phyloP scores from a whole-genome alignment of 2,888 invertebrate species.

The Seira sanloemensis region DNA sequence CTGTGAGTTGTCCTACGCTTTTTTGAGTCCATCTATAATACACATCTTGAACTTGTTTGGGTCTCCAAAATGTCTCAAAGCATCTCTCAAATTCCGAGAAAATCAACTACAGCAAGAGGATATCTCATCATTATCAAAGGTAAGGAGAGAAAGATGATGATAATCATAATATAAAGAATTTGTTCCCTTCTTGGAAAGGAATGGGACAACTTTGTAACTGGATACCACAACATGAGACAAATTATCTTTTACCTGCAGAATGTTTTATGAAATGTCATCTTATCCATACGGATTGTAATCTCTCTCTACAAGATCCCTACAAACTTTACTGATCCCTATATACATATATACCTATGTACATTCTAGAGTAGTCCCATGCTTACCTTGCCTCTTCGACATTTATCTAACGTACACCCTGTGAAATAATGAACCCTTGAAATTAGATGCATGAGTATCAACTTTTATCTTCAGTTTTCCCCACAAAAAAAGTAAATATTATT shows the following conservation, averaged over 20 bases:
- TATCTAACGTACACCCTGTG: not conserved
- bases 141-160: slow-evolving; percentile 44
- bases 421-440: not conserved
- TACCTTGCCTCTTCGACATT: not conserved
- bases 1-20: not conserved
- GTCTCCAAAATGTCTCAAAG: slow-evolving; percentile 60
- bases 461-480: not conserved
- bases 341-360: not conserved
- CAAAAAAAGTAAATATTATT: not conserved
- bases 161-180: slow-evolving; percentile 60
- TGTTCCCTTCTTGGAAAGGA: slow-evolving; percentile 41
- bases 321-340: not conserved
- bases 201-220: slow-evolving; percentile 61
- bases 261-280: slow-evolving; percentile 50
- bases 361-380: not conserved
- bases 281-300: slow-evolving; percentile 44
- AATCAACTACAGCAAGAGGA: slow-evolving; percentile 29
- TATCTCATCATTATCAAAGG: slow-evolving; percentile 39
- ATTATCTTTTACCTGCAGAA: slow-evolving; percentile 57
- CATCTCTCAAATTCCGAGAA: slow-evolving; percentile 23
- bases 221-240: slow-evolving; percentile 62
- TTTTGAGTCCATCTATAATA: not conserved
- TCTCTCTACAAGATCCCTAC: too few relatives aligned
- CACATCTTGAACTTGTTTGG: not conserved
- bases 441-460: not conserved